Conservation (phyloP, 2,113 vertebrate species). For the Podocnemis expansa region DNA sequence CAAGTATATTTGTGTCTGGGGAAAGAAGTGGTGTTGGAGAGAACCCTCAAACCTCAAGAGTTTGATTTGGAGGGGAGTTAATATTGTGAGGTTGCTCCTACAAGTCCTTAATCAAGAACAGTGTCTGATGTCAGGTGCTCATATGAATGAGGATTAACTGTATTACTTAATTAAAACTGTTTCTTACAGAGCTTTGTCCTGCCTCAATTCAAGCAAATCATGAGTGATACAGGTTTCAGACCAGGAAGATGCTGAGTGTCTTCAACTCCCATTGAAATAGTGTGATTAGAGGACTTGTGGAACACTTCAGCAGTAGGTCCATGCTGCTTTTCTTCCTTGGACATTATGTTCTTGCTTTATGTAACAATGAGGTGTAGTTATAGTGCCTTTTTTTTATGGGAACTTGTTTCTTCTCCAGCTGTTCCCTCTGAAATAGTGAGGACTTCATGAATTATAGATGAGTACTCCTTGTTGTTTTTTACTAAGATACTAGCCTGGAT, state of each 20-base stretch:
- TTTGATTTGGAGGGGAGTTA: no score
- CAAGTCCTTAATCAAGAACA: no score
- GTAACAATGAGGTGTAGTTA: background rate
- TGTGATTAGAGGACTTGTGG: background rate
- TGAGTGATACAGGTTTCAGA: background rate
- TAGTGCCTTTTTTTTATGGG: background rate
- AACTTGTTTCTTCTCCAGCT: background rate
- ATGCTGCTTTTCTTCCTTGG: background rate
- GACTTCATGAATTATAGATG: slow-evolving; percentile 13
- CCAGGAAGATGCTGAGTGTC: background rate
- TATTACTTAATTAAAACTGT: background rate
- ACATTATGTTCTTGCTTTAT: rapidly evolving
- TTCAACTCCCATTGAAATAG: background rate
- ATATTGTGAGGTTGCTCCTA: no score
- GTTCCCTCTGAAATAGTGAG: background rate
- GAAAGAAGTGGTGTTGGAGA: no score
- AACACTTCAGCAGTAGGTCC: background rate
- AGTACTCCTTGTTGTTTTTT: no score
- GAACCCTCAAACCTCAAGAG: no score
- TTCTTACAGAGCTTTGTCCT: background rate
- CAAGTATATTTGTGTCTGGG: background rate
- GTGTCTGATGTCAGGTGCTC: no score
- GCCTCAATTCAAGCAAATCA: background rate
- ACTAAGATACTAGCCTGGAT: background rate
- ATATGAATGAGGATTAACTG: background rate